Evolutionary conservation across 2,797 vertebrate genomes (phyloP), one percentile per base, ranked within the genome.

Genomic region (Lophius americanus): DNA sequence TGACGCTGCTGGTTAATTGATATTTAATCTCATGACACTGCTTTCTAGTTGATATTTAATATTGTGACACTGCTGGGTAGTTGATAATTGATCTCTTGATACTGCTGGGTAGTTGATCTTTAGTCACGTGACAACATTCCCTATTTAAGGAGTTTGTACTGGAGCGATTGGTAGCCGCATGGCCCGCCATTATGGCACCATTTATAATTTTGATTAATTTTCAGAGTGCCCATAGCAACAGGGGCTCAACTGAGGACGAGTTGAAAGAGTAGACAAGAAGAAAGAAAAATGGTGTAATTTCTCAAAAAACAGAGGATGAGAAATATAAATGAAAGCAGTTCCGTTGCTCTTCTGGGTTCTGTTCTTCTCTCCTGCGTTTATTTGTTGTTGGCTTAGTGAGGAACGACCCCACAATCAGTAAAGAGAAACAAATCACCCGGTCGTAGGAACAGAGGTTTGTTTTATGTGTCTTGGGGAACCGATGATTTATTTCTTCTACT

Each of bases 391-490:
- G 48, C 51, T 56, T 44, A 55, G 63, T 42, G 48, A 68, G 7
- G 70, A 68, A 68, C 60, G 57, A 64, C 42, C 46, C 51, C 47
- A 50, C 62, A 60, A 66, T 60, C 70, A 75, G 43, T 71, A 73
- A 67, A 53, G 54, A 70, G 58, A 75, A 62, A 70, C 73, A 82
- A 78, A 69, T 65, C 63, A 51, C 43, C 23, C 23, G 64, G 62
- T 23, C 4, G 9, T 56, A 58, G 48, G 53, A 62, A 64, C 65
- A 10, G 11, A 12, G 47, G 60, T 59, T 65, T 77, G 71, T 74
- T 70, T 73, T 62, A 73, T 80, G 72, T 66, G 33, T 75, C 55
- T 55, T 59, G 50, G 64, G 55, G 62, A 39, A 9, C 36, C 13
- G 57, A 70, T 51, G 60, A 42, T 41, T 68, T 59, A 56, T 62